Percentiles rank a stretch among this genome's conserved stretches.
phyloP scores from a whole-genome alignment of 2,888 invertebrate genomes.

The Norana najaformis region DNA sequence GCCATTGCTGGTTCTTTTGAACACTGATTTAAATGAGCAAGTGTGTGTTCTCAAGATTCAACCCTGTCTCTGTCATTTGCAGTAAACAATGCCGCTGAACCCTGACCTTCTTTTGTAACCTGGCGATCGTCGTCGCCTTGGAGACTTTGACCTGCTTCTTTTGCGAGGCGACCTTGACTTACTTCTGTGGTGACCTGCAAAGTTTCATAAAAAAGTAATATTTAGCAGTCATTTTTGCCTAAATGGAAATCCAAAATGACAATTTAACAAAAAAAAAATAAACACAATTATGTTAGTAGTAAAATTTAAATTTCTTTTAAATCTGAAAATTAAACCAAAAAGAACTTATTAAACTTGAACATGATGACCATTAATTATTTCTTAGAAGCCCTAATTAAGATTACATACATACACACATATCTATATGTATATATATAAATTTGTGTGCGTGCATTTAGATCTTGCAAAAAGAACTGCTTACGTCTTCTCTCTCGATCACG shows the following conservation, averaged over 20 bases:
- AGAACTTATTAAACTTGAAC: neutral
- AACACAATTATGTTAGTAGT: neutral
- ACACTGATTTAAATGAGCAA: no score
- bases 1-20: no score
- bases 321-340: no score
- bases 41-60: neutral
- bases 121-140: slow-evolving; percentile 5
- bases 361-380: neutral
- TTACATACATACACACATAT: neutral
- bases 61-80: neutral
- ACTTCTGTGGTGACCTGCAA: slow-evolving; percentile 27
- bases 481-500: slow-evolving; percentile 13
- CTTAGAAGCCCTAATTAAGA: neutral
- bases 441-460: neutral
- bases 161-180: neutral
- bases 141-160: slow-evolving; percentile 29
- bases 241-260: neutral
- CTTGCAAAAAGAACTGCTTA: neutral
- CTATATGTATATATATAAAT: no score
- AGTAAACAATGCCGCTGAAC: neutral
- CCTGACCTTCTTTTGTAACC: neutral
- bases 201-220: neutral
- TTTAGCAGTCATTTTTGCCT: neutral
- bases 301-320: neutral
- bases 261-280: neutral